Base-by-base conservation (phyloP, 2,113 vertebrate species). In the Felis chaus region DNA sequence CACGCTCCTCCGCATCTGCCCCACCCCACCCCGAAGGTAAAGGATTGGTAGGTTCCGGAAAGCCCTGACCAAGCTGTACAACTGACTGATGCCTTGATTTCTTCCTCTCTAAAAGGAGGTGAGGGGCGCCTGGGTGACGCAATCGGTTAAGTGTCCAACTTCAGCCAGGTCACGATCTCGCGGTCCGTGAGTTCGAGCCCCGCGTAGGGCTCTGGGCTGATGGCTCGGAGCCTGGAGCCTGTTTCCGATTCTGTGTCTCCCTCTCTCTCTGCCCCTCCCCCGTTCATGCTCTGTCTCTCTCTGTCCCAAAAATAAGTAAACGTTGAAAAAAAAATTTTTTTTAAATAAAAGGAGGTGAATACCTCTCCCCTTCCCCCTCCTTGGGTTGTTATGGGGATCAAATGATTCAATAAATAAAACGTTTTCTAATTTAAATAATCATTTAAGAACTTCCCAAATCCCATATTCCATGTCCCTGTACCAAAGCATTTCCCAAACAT, bases 1-100 rank as follows among this genome's bases (percentile, higher is more conserved):
- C 6, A 1, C 16, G 0, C 5, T 0, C n/a, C 21, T 86, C 36
- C 39, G 19, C 19, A 15, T 25, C 55, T 7, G 36, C 48, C 4
- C 12, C 65, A 18, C 15, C 27, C 18, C 19, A 68, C 29, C 16
- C 23, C 18, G 36, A 76, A 57, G 74, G 3, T 23, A 82, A 36
- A 48, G n/a, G n/a, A 19, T 5, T 76, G 36, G 33, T 12, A 14
- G 88, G 65, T 25, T 68, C 84, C 50, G 23, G 39, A 84, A 84
- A 74, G n/a, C 19, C 13, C n/a, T 61, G 53, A 29, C 29, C 80
- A 94, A 33, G 7, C 9, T 12, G 31, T 33, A 39, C 61, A 80
- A 29, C 27, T 0, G 0, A 31, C 33, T 29, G n/a, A 21, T n/a
- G 69, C 7, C 25, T 87, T 10, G 3, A 74, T 69, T 55, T 55